phyloP scores from a whole-genome alignment of 1,140 invertebrate species.

The Andricus grossulariae region DNA sequence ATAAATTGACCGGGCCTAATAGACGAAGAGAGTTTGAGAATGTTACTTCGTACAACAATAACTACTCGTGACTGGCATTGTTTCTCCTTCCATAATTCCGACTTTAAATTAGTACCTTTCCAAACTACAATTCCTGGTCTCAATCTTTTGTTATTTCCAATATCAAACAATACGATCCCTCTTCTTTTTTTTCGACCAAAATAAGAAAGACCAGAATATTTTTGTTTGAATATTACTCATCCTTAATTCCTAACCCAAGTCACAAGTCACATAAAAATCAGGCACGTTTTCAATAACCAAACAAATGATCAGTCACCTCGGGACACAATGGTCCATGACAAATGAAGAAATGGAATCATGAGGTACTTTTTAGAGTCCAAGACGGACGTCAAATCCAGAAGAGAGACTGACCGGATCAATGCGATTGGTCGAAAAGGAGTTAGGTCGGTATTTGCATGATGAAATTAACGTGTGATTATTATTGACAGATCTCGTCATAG shows the following conservation, averaged over 20 bases:
- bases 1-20: slow-evolving; percentile 64
- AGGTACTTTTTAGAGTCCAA: neutral
- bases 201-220: too few species aligned
- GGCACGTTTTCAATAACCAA: too few species aligned
- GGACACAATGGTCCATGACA: neutral
- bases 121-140: too few species aligned
- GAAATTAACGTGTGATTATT: slow-evolving; percentile 67
- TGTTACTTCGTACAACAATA: slow-evolving; percentile 24
- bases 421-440: slow-evolving; percentile 7
- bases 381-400: neutral
- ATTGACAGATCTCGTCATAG: slow-evolving; percentile 59
- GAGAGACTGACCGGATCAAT: neutral
- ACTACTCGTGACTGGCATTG: too few species aligned
- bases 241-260: too few species aligned
- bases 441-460: slow-evolving; percentile 53
- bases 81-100: too few species aligned
- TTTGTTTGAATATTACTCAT: too few species aligned
- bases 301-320: too few species aligned
- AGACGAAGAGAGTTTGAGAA: slow-evolving; percentile 47
- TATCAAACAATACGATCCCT: neutral
- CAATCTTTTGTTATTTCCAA: too few species aligned
- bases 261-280: too few species aligned
- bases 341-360: neutral
- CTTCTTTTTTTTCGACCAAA: neutral
- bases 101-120: too few species aligned